Base-by-base conservation (phyloP, 2,797 vertebrate genomes). In the Tinamus major region DNA sequence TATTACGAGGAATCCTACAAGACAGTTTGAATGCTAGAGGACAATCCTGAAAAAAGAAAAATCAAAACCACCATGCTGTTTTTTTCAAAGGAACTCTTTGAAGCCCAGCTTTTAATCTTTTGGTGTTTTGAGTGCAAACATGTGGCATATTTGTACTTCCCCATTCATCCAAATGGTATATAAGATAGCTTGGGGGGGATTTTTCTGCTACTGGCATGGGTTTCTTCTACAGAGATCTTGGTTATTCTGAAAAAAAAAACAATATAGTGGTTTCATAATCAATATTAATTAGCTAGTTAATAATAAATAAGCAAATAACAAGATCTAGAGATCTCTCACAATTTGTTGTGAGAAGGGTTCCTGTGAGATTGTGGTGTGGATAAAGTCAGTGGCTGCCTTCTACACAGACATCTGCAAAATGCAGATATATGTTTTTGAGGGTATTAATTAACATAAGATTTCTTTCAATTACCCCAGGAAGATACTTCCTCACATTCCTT, bases 31-130 rank as follows among this genome's bases (percentile, higher is more conserved):
- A 74, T 46, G 68, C n/a, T 61, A 58, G 18, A 56, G 55, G 10
- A 56, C 55, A 63, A 72, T 69, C 29, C 31, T 59, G 27, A 85
- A 42, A 37, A 65, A 88, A 65, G 42, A 75, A 85, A 90, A 88
- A 85, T 90, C 6, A 1, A 90, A 83, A 79, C 4, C 44, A 62
- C 31, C 35, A 21, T n/a, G 41, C 3, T 71, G 26, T 65, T 19
- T 79, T 95, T 95, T 91, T 84, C 80, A 81, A 65, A 92, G 21
- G 55, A 88, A 21, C 13, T 71, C 74, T 88, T 84, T 81, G 83
- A 94, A 92, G 51, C 46, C 49, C 51, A 46, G 72, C 44, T 87
- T 87, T 92, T 83, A 87, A 89, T 83, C 87, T 89, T 68, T 21
- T 71, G 68, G 24, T 29, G n/a, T 69, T 94, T 35, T 82, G 79